A percentile compares a stretch with the other conserved stretches of the same genome.
Conservation (phyloP, 2,113 vertebrate genomes). For the Columbina picui region DNA sequence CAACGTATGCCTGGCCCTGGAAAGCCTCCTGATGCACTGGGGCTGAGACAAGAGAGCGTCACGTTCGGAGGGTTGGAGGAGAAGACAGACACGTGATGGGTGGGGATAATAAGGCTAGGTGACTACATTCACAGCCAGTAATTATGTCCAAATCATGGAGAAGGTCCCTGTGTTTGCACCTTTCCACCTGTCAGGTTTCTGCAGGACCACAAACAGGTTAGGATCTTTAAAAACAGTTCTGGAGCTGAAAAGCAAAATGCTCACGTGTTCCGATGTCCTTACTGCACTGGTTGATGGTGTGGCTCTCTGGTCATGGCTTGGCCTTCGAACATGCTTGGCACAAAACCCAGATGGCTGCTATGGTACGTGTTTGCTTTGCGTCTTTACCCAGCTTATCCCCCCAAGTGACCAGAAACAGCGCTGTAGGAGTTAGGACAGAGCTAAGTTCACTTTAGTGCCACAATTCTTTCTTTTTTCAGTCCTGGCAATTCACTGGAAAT, state of each 20-base stretch:
- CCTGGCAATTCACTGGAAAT: neutral
- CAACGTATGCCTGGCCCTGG: neutral
- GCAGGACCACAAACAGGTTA: neutral
- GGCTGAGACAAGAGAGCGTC: neutral
- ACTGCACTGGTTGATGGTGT: neutral
- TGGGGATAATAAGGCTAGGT: neutral
- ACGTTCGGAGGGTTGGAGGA: neutral
- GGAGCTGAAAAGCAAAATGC: neutral
- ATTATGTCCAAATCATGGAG: neutral
- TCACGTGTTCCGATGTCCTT: neutral
- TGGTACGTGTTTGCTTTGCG: neutral
- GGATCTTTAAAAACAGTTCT: neutral
- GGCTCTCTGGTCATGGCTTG: neutral
- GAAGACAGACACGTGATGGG: neutral
- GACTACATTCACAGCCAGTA: neutral
- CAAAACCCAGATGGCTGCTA: neutral
- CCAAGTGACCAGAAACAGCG: neutral
- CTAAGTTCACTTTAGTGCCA: neutral
- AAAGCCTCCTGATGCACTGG: neutral
- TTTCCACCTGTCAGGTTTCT: neutral
- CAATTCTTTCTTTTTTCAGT: neutral
- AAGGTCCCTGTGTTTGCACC: neutral
- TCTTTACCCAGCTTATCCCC: neutral
- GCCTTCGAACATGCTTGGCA: neutral
- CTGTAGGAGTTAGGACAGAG: accelerated